Conservation (phyloP, 2,113 vertebrate genomes). For the Tylochromis polylepis region DNA sequence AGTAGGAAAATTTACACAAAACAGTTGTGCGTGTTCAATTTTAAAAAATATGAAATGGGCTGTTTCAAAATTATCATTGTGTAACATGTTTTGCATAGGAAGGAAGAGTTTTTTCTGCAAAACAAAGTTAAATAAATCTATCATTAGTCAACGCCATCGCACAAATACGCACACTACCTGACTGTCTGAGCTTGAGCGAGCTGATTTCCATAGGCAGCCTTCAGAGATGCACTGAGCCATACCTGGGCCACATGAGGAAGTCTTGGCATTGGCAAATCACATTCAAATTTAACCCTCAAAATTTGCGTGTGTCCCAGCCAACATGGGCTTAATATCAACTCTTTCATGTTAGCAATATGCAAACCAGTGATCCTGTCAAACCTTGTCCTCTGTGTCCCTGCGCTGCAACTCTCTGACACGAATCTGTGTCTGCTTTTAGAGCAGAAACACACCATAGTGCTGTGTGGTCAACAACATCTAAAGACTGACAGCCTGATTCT, state of each 20-base stretch:
- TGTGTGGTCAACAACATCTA: neutral
- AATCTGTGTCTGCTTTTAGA: neutral
- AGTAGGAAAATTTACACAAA: neutral
- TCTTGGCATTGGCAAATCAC: slow-evolving; percentile 75
- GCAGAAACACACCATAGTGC: neutral
- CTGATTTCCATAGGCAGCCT: slow-evolving; percentile 72
- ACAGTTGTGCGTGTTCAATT: neutral
- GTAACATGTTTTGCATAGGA: slow-evolving; percentile 11
- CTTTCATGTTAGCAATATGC: slow-evolving; percentile 75
- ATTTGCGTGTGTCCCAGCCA: slow-evolving; percentile 72
- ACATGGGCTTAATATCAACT: slow-evolving; percentile 65
- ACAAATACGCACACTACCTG: neutral
- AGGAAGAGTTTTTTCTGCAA: neutral
- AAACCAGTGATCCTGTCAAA: slow-evolving; percentile 47
- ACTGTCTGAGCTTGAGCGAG: slow-evolving; percentile 29
- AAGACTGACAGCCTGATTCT: neutral
- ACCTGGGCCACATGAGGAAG: slow-evolving; percentile 69
- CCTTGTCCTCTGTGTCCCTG: neutral
- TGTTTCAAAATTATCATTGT: neutral
- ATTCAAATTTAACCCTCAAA: slow-evolving; percentile 78
- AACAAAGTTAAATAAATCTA: neutral
- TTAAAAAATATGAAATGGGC: neutral
- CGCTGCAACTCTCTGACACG: neutral
- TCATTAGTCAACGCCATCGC: neutral
- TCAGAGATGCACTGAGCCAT: slow-evolving; percentile 70